Evolutionary conservation across 2,888 invertebrate genomes (phyloP), one percentile per base, ranked within the genome.

Genomic region (Xanthia togata): DNA sequence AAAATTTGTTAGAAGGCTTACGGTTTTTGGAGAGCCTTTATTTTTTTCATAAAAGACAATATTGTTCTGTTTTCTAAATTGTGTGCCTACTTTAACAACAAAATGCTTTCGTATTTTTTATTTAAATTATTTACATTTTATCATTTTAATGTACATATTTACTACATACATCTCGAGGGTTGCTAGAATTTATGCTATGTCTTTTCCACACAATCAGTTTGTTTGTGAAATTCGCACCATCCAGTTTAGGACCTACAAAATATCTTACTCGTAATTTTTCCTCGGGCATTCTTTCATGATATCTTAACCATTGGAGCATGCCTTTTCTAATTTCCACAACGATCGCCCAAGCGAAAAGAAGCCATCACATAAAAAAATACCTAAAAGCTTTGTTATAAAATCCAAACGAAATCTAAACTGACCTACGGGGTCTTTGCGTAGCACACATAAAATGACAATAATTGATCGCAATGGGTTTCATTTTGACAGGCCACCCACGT

Each of bases 241-340:
- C 47, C 57, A 75, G 53, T 82, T 79, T 63, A 62, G 57, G 65
- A 65, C 8, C 50, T 70, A 67, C 35, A 14, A 73, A 84, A 78
- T 75, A 69, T 78, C 65, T 74, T 68, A 41, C 26, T 73, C 57
- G 41, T 67, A 6, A 41, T 64, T 78, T 79, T 74, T 79, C 47
- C 38, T 73, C 57, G 31, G 70, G 68, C 68, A 76, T 84, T 87
- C 55, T 84, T 76, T 82, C 76, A 72, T 82, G 70, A 81, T 79
- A 74, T 82, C 68, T 76, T 38, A 79, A 79, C 74, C 79, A 78
- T 68, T 79, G 70, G 38, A 87, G 79, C 87, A 82, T 85, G 73
- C 20, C 38, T 57, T 78, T 82, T 79, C 79, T 87, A 85, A 79
- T 87, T 85, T 85, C 68, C 74, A 78, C 76, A 78, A 76, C 63